A percentile compares a stretch with the other conserved stretches of the same genome.
Conservation (phyloP, 2,888 invertebrate genomes). For the Zhuqinia jingwanae region DNA sequence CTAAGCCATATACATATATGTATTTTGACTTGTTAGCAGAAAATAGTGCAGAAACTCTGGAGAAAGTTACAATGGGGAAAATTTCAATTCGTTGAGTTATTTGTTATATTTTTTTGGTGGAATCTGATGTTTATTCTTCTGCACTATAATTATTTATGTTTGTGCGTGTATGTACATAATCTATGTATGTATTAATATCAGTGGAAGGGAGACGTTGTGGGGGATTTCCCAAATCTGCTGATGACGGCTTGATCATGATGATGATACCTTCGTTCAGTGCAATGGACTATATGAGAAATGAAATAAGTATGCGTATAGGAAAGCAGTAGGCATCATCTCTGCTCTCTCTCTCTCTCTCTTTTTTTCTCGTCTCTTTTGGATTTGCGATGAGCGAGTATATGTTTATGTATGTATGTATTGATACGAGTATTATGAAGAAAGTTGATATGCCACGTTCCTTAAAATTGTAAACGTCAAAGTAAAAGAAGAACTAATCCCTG, state of each 20-base stretch:
- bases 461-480: conserved; percentile 56
- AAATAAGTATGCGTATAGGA: not conserved
- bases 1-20: no score
- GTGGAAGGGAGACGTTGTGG: conserved; percentile 33
- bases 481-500: not conserved
- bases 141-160: not conserved
- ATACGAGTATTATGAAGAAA: not conserved
- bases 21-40: no score
- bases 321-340: conserved; percentile 1
- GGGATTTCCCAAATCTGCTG: conserved; percentile 74
- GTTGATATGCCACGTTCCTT: not conserved
- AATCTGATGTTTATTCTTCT: not conserved
- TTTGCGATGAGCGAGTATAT: not conserved
- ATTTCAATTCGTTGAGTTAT: no score
- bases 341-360: no score
- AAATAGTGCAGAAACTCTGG: no score
- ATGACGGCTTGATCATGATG: conserved; percentile 69
- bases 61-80: no score
- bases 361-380: no score
- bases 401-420: not conserved
- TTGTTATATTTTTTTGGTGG: no score
- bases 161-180: not conserved
- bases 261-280: conserved; percentile 60
- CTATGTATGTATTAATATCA: not conserved
- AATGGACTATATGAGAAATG: conserved; percentile 21